These are phyloP conservation scores for Ptyas mucosa DNA, from an alignment of 2,113 vertebrate genomes.

Conservation along the genomic window DNA sequence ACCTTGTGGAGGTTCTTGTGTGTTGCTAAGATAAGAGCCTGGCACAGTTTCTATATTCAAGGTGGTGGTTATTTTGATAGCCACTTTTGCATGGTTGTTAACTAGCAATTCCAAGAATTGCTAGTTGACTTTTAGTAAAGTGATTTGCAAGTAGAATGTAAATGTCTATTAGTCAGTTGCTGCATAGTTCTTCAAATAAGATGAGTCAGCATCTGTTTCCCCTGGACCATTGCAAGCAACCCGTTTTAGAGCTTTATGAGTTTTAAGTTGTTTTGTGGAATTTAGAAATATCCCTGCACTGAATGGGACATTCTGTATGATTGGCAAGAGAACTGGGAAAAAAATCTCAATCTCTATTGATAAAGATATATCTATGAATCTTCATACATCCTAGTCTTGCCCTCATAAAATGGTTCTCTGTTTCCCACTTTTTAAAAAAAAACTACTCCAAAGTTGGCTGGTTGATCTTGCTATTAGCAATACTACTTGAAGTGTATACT, in stretches of 20 bases:
- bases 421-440: neutral
- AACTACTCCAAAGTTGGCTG: neutral
- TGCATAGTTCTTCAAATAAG: neutral
- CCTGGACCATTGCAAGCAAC: neutral
- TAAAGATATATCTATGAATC: neutral
- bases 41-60: neutral
- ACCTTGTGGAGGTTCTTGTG: neutral
- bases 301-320: neutral
- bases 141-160: neutral
- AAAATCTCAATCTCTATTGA: neutral
- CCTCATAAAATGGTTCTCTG: neutral
- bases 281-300: too few relatives aligned
- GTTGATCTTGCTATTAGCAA: neutral
- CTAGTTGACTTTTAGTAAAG: neutral
- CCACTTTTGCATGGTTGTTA: neutral
- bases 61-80: neutral
- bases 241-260: neutral
- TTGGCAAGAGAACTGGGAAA: neutral
- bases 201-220: neutral
- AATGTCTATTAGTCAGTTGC: neutral
- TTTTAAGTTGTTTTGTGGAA: neutral
- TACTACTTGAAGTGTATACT: neutral
- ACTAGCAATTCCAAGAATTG: neutral
- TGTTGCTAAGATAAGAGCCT: neutral
- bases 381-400: neutral